A percentile compares a stretch with the other conserved stretches of the same genome.
Conservation (phyloP, 2,797 vertebrate genomes). For the Zonotrichia albicollis region DNA sequence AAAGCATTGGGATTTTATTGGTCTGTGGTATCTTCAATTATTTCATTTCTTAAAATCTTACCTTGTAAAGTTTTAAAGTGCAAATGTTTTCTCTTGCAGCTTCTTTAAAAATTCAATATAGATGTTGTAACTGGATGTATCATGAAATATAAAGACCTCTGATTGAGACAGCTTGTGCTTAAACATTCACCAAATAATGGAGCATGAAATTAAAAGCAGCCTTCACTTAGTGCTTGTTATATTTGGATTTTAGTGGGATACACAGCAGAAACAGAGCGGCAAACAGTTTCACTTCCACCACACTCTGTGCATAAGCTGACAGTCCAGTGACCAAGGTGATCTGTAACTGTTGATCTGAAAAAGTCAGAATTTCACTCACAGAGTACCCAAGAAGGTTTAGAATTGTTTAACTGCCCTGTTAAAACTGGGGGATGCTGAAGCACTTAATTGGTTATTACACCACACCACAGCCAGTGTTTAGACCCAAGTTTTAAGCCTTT, state of each 20-base stretch:
- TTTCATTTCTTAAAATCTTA: neutral
- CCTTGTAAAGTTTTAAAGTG: neutral
- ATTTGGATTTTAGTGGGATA: neutral
- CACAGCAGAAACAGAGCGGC: neutral
- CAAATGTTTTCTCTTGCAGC: neutral
- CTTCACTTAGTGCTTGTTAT: neutral
- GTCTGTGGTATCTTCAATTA: neutral
- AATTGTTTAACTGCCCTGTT: neutral
- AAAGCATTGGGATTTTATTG: neutral
- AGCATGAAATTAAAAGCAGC: slow-evolving; percentile 29
- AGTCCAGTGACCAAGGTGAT: neutral
- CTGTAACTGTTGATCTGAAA: neutral
- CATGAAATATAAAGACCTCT: neutral
- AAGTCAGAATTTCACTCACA: neutral
- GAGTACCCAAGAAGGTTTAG: neutral
- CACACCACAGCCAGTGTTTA: neutral
- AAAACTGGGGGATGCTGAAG: neutral
- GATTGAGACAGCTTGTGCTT: neutral
- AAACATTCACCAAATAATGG: neutral
- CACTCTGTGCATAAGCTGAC: accelerated
- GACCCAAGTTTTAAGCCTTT: neutral
- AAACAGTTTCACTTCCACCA: neutral
- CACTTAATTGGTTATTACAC: neutral
- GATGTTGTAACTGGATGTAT: neutral
- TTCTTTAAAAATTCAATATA: neutral